Evolutionary conservation across 2,888 invertebrate species (phyloP).

Genomic region (Brachynemurus nebulosus): DNA sequence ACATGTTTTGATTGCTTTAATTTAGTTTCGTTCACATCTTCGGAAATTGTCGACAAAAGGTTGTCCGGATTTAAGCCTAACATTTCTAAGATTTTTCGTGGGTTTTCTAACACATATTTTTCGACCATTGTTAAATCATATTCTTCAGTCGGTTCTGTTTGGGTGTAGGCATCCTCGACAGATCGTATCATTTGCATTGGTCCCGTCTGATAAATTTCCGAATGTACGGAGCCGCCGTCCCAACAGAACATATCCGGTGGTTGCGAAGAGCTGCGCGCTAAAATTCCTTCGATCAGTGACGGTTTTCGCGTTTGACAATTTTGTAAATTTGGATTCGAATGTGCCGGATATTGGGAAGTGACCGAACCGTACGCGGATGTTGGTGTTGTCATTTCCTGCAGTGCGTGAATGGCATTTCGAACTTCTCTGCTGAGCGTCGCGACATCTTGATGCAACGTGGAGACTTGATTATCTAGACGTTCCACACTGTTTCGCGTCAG

Average conservation of each 20-base stretch:
- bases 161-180: constrained; percentile 35
- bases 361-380: constrained; percentile 27
- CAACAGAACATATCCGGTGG: constrained; percentile 75
- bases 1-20: neutral
- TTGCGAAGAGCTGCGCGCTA: constrained; percentile 69
- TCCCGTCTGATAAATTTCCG: constrained; percentile 24
- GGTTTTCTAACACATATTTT: constrained; percentile 55
- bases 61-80: constrained; percentile 52
- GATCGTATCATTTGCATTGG: constrained; percentile 33
- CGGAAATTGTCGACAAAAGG: constrained; percentile 22
- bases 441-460: constrained; percentile 72
- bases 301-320: constrained; percentile 27
- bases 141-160: constrained; percentile 42
- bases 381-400: constrained; percentile 67
- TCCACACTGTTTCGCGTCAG: constrained; percentile 41
- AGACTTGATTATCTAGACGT: constrained; percentile 67
- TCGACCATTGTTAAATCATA: constrained; percentile 44
- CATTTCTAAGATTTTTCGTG: constrained; percentile 55
- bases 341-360: constrained; percentile 53
- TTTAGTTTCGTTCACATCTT: neutral
- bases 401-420: constrained; percentile 66
- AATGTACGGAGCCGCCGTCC: constrained; percentile 37
- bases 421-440: constrained; percentile 75
- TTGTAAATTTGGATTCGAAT: constrained; percentile 68
- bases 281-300: constrained; percentile 30